These are phyloP conservation scores for Corythornis cristatus DNA, from an alignment of 2,113 vertebrate species.

Conservation along the genomic window DNA sequence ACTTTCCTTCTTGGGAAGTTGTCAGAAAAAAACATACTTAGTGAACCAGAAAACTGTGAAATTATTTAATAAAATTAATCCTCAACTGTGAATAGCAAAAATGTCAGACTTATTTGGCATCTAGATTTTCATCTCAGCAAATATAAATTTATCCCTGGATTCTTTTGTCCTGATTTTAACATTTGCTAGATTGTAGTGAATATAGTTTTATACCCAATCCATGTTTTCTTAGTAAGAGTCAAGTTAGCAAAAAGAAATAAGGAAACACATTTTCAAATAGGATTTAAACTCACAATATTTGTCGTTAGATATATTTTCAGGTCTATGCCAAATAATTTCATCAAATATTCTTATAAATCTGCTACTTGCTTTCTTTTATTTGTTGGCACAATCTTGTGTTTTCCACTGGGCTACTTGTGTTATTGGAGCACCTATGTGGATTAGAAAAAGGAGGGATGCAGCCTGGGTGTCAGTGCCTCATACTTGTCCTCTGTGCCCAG, in stretches of 20 bases:
- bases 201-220: background rate
- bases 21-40: conserved; percentile 23
- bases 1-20: conserved; percentile 34
- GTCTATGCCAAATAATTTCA: background rate
- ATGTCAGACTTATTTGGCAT: conserved; percentile 46
- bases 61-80: conserved; percentile 59
- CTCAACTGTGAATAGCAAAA: conserved; percentile 47
- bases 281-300: background rate
- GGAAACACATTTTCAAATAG: background rate
- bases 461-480: background rate
- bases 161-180: conserved; percentile 19
- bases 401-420: background rate
- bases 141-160: conserved; percentile 37
- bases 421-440: background rate
- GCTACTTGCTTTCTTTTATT: background rate
- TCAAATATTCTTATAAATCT: background rate
- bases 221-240: conserved; percentile 9
- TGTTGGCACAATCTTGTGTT: background rate
- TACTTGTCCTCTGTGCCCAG: background rate
- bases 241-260: conserved; percentile 26
- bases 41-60: conserved; percentile 34
- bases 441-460: background rate
- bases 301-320: background rate
- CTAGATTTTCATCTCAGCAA: conserved; percentile 51
- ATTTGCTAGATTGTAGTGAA: conserved; percentile 8